Percentiles rank a stretch among this genome's conserved stretches.
Evolutionary conservation across 2,797 vertebrate genomes (phyloP).

Genomic region (Diplodus puntazzo): DNA sequence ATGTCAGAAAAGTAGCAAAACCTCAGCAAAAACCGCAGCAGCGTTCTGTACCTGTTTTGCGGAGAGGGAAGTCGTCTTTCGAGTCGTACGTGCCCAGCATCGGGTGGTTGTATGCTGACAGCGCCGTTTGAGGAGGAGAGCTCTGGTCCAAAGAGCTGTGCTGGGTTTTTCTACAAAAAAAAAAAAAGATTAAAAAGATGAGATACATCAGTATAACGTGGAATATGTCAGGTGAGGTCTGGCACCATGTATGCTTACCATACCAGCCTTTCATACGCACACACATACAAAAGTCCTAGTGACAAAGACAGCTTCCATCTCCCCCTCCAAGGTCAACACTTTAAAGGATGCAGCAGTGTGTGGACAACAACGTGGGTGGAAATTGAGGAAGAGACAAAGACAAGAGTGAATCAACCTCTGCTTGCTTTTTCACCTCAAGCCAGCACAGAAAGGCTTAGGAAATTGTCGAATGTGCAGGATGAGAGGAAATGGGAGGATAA

Average conservation of each 20-base stretch:
- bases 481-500: neutral
- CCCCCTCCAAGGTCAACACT: conserved; percentile 46
- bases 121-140: conserved; percentile 94
- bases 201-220: neutral
- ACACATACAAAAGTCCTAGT: conserved; percentile 10
- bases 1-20: neutral
- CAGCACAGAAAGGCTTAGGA: conserved; percentile 7
- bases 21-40: neutral
- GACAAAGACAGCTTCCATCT: conserved; percentile 28
- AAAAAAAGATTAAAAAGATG: neutral
- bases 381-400: conserved; percentile 14
- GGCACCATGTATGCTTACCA: neutral
- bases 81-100: conserved; percentile 96
- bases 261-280: conserved; percentile 1
- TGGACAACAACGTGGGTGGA: conserved; percentile 36
- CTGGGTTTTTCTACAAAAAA: conserved; percentile 92
- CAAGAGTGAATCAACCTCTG: conserved; percentile 6
- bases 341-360: conserved; percentile 27
- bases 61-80: conserved; percentile 97
- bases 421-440: conserved; percentile 16
- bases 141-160: conserved; percentile 99
- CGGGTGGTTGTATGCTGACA: conserved; percentile 93
- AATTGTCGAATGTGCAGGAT: neutral
- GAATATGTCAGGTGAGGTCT: neutral
- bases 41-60: conserved; percentile 92